Evolutionary conservation across 2,797 vertebrate species (phyloP).

Genomic region (Cyclura pinguis): DNA sequence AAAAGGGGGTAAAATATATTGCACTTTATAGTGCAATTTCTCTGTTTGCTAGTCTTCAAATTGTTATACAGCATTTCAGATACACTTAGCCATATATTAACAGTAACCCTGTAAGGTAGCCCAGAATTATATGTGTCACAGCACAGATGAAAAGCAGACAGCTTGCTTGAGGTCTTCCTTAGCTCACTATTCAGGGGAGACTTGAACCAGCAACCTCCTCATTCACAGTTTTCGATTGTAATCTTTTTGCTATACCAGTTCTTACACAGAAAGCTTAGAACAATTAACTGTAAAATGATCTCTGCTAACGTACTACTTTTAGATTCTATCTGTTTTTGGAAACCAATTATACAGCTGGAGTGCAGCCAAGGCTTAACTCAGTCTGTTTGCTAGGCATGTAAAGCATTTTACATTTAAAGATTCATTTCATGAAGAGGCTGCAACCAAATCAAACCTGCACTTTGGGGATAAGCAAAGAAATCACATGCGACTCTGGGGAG

Average conservation of each 20-base stretch:
- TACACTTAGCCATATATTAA: too few species aligned
- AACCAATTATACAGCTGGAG: constrained; percentile 2
- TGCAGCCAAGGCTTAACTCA: not conserved
- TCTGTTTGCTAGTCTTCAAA: not conserved
- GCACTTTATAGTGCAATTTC: too few species aligned
- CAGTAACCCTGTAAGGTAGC: too few species aligned
- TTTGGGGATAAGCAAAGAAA: not conserved
- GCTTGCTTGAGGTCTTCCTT: too few species aligned
- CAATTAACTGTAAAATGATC: not conserved
- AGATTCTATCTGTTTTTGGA: not conserved
- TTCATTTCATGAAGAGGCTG: not conserved
- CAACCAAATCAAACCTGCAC: not conserved
- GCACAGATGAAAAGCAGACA: not conserved
- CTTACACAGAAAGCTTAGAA: not conserved
- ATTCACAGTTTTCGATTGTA: not conserved
- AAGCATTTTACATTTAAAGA: not conserved
- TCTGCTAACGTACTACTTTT: not conserved
- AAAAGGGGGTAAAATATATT: not conserved
- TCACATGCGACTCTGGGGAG: not conserved
- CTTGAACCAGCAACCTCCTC: not conserved
- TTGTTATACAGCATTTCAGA: too few species aligned
- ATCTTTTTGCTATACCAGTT: not conserved
- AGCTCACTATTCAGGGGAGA: not conserved
- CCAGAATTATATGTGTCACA: too few species aligned
- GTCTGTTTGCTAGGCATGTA: not conserved